Base-by-base conservation (phyloP, 1,140 invertebrate species). In the Octopus bimaculoides region DNA sequence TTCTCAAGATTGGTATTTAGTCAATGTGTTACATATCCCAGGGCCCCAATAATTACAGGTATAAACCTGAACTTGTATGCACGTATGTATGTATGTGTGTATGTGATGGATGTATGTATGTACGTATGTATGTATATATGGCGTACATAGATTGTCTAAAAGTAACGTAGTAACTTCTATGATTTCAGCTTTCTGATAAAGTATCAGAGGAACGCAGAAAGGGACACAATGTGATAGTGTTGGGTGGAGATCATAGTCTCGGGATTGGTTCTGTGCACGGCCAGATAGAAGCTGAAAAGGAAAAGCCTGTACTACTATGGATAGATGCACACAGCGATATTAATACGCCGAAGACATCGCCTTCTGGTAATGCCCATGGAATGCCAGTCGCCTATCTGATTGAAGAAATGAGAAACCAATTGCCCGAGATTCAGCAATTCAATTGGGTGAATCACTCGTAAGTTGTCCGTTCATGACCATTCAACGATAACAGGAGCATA, bases 291-390 rank as follows among this genome's bases (percentile, higher is more conserved):
- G 81, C 92, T 85, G 92, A 92, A 20, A 92, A 94, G 83, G 92
- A 93, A 91, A 88, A 89, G 93, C 90, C 96, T 84, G 94, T 93
- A 79, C 92, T 98, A 12, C 89, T 98, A 17, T 98, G 97, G 96
- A 92, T 98, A 20, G 97, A 98, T 89, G 97, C 97, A 8, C 97
- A 98, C 89, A 94, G 96, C 7, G 97, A 98, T 92, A 92, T 98
- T 82, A 98, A 98, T 90, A 96, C 96, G n/a, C 94, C 95, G 79
- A 92, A 92, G 83, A 96, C 95, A 0, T 87, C 88, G 17, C 91
- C 88, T 26, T 93, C 93, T 61, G 96, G 96, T 26, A 96, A 97
- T 84, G 93, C 96, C 54, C 97, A 98, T 89, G 97, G 97, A 20
- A 98, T 98, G 96, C 94, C 96, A 0, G 92, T 97, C 0, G 94